Conservation (phyloP, 1,140 invertebrate genomes). For the Hormaphis cornu region DNA sequence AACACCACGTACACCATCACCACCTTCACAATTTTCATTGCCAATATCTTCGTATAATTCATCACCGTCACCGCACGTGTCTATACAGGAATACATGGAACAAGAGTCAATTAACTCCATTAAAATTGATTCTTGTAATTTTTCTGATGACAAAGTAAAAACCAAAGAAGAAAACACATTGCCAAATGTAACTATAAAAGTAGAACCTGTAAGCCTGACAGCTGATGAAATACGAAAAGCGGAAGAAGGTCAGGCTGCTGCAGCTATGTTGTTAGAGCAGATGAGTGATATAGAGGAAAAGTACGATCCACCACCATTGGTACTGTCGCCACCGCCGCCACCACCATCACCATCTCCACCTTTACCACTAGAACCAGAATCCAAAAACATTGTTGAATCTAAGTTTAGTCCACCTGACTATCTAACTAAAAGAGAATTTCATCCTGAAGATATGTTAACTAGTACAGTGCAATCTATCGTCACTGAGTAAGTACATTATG, state of each 20-base stretch:
- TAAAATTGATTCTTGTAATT: not conserved
- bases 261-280: conserved; percentile 26
- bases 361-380: not conserved
- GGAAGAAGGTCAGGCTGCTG: conserved; percentile 29
- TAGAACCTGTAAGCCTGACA: conserved; percentile 11
- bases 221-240: conserved; percentile 30
- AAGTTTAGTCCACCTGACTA: conserved; percentile 10
- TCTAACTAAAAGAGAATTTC: conserved; percentile 5
- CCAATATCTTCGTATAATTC: too few relatives aligned
- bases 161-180: not conserved
- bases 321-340: not conserved
- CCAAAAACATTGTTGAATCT: not conserved
- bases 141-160: not conserved
- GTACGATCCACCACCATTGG: not conserved
- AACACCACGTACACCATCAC: conserved; percentile 37
- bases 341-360: not conserved
- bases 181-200: not conserved
- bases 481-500: not conserved
- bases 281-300: conserved; percentile 21
- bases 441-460: conserved; percentile 29
- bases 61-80: not conserved
- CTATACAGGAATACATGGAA: not conserved
- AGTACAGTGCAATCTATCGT: conserved; percentile 7
- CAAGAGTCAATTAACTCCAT: not conserved
- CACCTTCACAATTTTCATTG: not conserved